phyloP scores from a whole-genome alignment of 1,140 invertebrate genomes.

The Thaumatotibia leucotreta region DNA sequence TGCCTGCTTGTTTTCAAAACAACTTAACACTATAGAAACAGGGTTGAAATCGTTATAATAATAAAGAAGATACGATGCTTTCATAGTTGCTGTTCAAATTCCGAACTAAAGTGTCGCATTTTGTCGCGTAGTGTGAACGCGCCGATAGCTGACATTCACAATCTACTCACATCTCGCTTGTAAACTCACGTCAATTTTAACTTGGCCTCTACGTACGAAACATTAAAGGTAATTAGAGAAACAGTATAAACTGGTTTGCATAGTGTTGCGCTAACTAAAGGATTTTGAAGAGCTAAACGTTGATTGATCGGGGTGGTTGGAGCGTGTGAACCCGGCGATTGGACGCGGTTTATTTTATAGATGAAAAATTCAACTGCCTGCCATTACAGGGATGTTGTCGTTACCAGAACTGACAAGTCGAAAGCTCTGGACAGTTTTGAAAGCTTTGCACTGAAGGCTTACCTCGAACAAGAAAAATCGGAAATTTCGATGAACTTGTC shows the following conservation, averaged over 20 bases:
- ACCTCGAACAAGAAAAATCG: too few relatives aligned
- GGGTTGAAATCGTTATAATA: not conserved
- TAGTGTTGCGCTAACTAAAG: not conserved
- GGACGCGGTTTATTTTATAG: constrained; percentile 4
- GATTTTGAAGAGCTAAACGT: not conserved
- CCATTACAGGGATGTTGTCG: not conserved
- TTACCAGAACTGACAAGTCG: too few relatives aligned
- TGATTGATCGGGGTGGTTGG: constrained; percentile 6
- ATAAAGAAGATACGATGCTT: not conserved
- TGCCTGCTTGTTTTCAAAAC: not conserved
- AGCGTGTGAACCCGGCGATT: constrained; percentile 4
- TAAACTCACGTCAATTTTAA: not conserved
- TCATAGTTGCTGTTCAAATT: not conserved
- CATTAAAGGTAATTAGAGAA: too few relatives aligned
- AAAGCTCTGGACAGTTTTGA: too few relatives aligned
- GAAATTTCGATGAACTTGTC: too few relatives aligned
- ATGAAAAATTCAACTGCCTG: constrained; percentile 6
- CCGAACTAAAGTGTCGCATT: constrained; percentile 4
- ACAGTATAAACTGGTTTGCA: not conserved
- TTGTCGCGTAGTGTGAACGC: constrained; percentile 3
- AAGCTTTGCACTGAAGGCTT: too few relatives aligned
- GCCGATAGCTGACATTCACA: not conserved
- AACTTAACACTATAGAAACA: not conserved
- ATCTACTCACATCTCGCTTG: not conserved
- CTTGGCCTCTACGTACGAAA: not conserved